A percentile compares a stretch with the other conserved stretches of the same genome.
These are phyloP conservation scores for Limenitis camilla DNA, from an alignment of 2,888 invertebrate species.

Conservation along the genomic window DNA sequence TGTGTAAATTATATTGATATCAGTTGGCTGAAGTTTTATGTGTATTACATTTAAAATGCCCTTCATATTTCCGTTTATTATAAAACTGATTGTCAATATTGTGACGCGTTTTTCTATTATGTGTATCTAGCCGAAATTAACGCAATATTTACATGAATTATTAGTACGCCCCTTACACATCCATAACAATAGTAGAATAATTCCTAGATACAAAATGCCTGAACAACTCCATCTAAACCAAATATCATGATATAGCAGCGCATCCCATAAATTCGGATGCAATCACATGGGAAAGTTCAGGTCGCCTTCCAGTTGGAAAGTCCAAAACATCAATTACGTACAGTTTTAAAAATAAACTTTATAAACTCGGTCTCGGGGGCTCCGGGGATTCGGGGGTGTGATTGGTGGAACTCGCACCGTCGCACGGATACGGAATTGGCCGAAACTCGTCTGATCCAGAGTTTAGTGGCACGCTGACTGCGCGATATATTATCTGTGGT, in stretches of 20 bases:
- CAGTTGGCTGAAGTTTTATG: too few species aligned
- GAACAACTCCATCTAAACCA: background rate
- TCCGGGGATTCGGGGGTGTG: conserved; percentile 1
- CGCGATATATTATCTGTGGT: conserved; percentile 9
- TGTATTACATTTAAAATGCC: too few species aligned
- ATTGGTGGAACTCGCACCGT: conserved; percentile 5
- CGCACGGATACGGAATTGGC: conserved; percentile 14
- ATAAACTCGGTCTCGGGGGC: conserved; percentile 9
- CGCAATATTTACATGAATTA: too few species aligned
- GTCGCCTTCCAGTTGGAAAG: conserved; percentile 9
- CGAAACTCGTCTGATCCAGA: conserved; percentile 19
- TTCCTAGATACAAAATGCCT: too few species aligned
- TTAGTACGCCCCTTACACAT: too few species aligned
- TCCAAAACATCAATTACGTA: conserved; percentile 27
- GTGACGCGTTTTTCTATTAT: too few species aligned
- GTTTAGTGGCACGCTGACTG: conserved; percentile 27
- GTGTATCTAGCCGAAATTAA: too few species aligned
- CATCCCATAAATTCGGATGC: background rate
- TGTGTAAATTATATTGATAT: too few species aligned
- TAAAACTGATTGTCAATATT: too few species aligned
- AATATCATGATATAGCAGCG: background rate
- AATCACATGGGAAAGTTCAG: conserved; percentile 5
- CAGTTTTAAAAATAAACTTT: conserved; percentile 29
- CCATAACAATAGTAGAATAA: too few species aligned
- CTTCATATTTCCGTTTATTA: too few species aligned